Evolutionary conservation across 2,888 invertebrate genomes (phyloP), one percentile per base, ranked within the genome.

Genomic region (Danaus chrysippus): DNA sequence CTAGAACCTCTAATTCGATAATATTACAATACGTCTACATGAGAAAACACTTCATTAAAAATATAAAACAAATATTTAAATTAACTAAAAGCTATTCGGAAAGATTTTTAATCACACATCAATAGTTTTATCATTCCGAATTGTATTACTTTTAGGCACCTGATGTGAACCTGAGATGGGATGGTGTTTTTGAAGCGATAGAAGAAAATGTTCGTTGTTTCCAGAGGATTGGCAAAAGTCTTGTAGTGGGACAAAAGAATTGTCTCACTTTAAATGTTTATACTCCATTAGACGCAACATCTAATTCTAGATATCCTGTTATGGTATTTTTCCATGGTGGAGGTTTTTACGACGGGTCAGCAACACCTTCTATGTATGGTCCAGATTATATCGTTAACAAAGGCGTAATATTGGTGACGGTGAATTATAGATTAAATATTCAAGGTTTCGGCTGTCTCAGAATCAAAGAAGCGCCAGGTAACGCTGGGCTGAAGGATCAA

Each of bases 271-370:
- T 89, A 5, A 87, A 90, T 46, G 77, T 91, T 0, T 82, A 77
- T 65, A 82, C 83, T 0, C 87, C 90, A 1, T 49, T 79, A 0
- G 70, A 78, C 17, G 64, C 72, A 0, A 17, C 59, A 1, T 46
- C 69, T 0, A 63, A 67, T 3, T 68, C 71, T 3, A 72, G 69
- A 8, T 71, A 86, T 13, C 85, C 89, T 0, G 87, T 89, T 10
- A 89, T 90, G 89, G 76, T 84, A 5, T 88, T 77, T 62, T 77
- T 90, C 1, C 90, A 90, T 42, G 90, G 90, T 8, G 90, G 90
- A 62, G 89, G 83, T 0, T 91, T 75, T 67, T 83, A 77, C 43
- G 72, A 79, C 54, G 87, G 87, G 0, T 84, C 87, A 0, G 76
- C 78, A 0, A 72, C 75, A 6, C 70, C 72, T 2, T 1, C 75